Evolutionary conservation across 2,888 invertebrate species (phyloP).

Genomic region (Chaetoderma sp.): DNA sequence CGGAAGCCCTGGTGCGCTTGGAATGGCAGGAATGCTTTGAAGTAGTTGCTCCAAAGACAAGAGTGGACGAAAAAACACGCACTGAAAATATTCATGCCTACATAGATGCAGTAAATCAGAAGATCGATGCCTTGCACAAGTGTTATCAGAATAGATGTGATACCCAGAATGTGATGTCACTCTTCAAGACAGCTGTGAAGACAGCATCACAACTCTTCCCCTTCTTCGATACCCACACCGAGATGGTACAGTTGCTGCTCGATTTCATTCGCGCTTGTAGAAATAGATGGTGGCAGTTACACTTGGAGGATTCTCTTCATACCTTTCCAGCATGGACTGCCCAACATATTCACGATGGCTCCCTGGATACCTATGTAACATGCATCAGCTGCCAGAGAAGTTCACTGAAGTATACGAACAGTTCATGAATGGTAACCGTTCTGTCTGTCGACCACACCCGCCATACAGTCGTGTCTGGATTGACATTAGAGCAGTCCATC

Average conservation of each 20-base stretch:
- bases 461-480: neutral
- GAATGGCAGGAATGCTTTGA: neutral
- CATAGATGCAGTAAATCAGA: neutral
- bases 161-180: too few species aligned
- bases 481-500: neutral
- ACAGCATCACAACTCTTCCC: too few species aligned
- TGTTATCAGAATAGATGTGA: too few species aligned
- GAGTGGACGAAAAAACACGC: neutral
- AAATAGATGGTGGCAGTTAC: neutral
- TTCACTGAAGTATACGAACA: neutral
- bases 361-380: neutral
- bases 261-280: neutral
- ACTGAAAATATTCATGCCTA: neutral
- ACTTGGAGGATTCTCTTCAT: neutral
- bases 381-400: neutral
- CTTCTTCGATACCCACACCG: too few species aligned
- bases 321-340: neutral
- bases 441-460: neutral
- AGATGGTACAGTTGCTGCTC: neutral
- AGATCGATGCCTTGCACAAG: neutral
- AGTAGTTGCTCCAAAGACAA: neutral
- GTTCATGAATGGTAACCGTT: neutral
- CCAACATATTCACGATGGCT: neutral
- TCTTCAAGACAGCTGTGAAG: too few species aligned
- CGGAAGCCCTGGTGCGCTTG: neutral